Evolutionary conservation across 2,113 vertebrate species (phyloP).

Genomic region (Eleginops maclovinus): DNA sequence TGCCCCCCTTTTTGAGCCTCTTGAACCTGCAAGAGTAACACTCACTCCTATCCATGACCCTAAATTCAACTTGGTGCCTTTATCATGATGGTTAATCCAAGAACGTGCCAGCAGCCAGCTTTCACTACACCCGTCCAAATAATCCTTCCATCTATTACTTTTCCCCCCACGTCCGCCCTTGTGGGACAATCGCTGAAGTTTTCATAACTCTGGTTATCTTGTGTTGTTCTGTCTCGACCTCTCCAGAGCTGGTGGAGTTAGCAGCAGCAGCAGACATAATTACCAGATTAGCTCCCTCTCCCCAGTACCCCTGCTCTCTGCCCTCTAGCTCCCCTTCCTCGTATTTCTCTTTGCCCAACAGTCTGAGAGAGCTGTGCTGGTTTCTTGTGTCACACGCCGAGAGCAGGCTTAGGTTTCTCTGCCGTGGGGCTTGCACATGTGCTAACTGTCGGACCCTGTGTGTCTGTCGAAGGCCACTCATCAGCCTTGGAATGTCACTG

Average conservation of each 20-base stretch:
- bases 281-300: conserved; percentile 66
- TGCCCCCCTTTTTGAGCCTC: conserved; percentile 4
- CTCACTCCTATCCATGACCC: conserved; percentile 18
- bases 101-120: conserved; percentile 2
- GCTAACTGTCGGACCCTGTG: conserved; percentile 36
- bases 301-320: conserved; percentile 4
- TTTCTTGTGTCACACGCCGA: conserved; percentile 57
- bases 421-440: conserved; percentile 51
- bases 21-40: conserved; percentile 26
- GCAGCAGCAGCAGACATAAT: conserved; percentile 48
- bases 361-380: conserved; percentile 26
- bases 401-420: conserved; percentile 64
- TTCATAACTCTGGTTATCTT: conserved; percentile 63
- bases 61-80: conserved; percentile 24
- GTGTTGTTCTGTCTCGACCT: conserved; percentile 54
- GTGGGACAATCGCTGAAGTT: conserved; percentile 37
- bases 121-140: conserved; percentile 13
- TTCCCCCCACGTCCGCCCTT: conserved; percentile 22
- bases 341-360: conserved; percentile 2
- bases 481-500: conserved; percentile 59
- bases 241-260: conserved; percentile 47
- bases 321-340: conserved; percentile 25
- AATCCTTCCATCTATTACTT: conserved; percentile 24
- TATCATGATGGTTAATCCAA: conserved; percentile 11
- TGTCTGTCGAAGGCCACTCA: conserved; percentile 14